Evolutionary conservation across 2,113 vertebrate genomes (phyloP).

Genomic region (Peromyscus polionotus): DNA sequence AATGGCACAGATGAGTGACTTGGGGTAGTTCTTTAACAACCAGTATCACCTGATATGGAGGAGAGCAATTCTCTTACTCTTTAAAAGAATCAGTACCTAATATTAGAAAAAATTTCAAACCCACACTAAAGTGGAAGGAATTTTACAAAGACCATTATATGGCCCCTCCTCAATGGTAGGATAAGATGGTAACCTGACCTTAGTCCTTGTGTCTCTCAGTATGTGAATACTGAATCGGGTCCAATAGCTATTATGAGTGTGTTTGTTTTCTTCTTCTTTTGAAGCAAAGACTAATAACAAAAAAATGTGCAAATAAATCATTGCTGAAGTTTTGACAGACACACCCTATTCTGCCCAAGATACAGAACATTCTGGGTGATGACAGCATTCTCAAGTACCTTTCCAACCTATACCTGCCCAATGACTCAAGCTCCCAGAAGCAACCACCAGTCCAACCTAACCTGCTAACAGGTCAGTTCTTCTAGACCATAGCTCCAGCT

Average conservation of each 20-base stretch:
- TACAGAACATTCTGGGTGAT: not conserved
- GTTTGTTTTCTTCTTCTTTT: not conserved
- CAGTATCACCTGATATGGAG: not conserved
- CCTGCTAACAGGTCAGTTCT: not conserved
- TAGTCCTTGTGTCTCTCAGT: not conserved
- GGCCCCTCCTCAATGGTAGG: not conserved
- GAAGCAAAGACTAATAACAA: not conserved
- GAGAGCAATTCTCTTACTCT: not conserved
- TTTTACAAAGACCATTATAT: not conserved
- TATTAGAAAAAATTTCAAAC: not conserved
- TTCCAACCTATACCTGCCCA: not conserved
- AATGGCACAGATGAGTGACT: not conserved
- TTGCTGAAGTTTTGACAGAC: not conserved
- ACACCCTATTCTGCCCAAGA: not conserved
- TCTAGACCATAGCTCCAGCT: not conserved
- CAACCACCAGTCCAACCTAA: not conserved
- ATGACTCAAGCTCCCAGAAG: no score
- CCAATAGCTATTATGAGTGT: not conserved
- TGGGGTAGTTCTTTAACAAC: not conserved
- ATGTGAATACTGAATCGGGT: not conserved
- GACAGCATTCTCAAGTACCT: not conserved
- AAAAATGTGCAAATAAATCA: not conserved
- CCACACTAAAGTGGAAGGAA: not conserved
- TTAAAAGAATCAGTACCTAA: not conserved
- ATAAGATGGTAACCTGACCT: not conserved